Base-by-base conservation (phyloP, 2,888 invertebrate genomes). In the Malthinus flaveolus region DNA sequence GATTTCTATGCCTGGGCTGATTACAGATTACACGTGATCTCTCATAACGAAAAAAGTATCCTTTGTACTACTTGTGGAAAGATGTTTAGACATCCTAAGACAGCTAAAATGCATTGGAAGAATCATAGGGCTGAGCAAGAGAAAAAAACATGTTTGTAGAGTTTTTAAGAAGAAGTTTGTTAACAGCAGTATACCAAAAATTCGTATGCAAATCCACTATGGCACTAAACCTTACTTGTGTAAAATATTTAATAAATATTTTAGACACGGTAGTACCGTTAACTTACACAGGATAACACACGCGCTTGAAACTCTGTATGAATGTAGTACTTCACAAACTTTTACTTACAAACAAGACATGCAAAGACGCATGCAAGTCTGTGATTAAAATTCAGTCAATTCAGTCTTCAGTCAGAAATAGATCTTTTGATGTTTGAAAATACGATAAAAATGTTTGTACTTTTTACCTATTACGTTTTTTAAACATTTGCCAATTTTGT, bases 271-370 rank as follows among this genome's bases (percentile, higher is more conserved):
- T 5, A 55, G 56, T 39, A 59, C 56, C 11, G 49, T 63, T 4
- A 51, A 45, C 6, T 32, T 59, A 10, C 63, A 63, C 47, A 62
- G 61, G 61, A 37, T 61, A 9, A 49, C 56, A 34, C 63, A 63
- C 50, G 53, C 63, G 0, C 61, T 61, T 3, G 63, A 63, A 31
- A 65, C 59, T 1, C 65, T 64, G 3, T 65, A 65, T 52, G 52
- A 56, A 1, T 65, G 65, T 34, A 47, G 46, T 10, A 3, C 52
- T 23, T 65, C 59, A 4, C 36, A 49, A 6, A 45, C 35, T 32
- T 65, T 65, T 53, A 59, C 62, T 10, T 64, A 64, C 32, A 62
- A 59, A 9, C 64, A 64, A 47, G 62, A 64, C 49, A 45, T 65
- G 32, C 35, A 57, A 9, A 65, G 62, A n/a, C 65, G 64, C 33